Evolutionary conservation across 2,797 vertebrate genomes (phyloP), one percentile per base, ranked within the genome.

Genomic region (Rhincodon typus): DNA sequence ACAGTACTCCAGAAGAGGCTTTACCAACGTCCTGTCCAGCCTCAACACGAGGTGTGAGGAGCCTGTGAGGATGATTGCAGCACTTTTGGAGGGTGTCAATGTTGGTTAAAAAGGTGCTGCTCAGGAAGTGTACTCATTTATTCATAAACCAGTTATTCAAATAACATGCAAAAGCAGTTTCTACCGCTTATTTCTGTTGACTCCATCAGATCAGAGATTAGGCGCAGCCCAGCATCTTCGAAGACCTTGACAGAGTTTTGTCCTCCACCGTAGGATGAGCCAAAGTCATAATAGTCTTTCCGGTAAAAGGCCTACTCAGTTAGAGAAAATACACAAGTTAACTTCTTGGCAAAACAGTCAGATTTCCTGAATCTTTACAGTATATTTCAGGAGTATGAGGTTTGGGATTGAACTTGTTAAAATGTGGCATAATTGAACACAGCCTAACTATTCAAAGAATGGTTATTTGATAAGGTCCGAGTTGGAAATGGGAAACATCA

Each of bases 281-380:
- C 90, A 93, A 93, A 93, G 21, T 93, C 90, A n/a, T 93, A 93
- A 23, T 67, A 12, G 62, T 93, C 90, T n/a, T 38, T 93, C 4
- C n/a, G 4, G 62, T 69, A 69, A 13, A 93, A 93, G 5, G 0
- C 62, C 90, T 93, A 3, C 62, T 23, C 19, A 25, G 90, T 38
- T 3, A 10, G 62, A 93, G 38, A 23, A 93, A 69, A 42, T 2
- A 12, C 46, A 19, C 4, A 21, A 17, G 77, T 82, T 42, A 84
- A 0, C 5, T 8, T 46, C 42, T 19, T 77, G 30, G 10, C 72
- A n/a, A 77, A 15, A 34, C 0, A 12, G 1, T 77, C 30, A 2
- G 13, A 12, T 77, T 34, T 77, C 72, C 10, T 77, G 30, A 34
- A 13, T 77, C 72, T 62, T 62, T 62, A 62, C 57, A 10, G 6